phyloP scores from a whole-genome alignment of 2,797 vertebrate species.

The Lophotriccus pileatus region DNA sequence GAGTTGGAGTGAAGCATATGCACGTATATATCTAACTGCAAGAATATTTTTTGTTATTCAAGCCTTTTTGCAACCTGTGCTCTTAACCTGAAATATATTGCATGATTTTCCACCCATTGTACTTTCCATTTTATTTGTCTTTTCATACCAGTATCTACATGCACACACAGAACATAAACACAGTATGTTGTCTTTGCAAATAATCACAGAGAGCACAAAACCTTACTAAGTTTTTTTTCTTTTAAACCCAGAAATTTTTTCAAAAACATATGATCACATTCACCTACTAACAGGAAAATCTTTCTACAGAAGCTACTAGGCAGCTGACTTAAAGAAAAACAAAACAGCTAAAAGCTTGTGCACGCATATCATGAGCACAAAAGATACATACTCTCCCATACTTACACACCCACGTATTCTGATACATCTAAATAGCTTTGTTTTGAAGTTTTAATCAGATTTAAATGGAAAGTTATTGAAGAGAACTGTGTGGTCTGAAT shows the following conservation, averaged over 20 bases:
- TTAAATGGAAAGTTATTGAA: constrained; percentile 65
- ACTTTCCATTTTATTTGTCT: background rate
- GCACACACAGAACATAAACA: background rate
- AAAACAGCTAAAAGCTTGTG: background rate
- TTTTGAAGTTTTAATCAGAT: constrained; percentile 72
- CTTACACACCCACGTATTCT: background rate
- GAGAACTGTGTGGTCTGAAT: constrained; percentile 68
- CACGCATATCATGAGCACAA: background rate
- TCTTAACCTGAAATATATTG: background rate
- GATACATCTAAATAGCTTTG: constrained; percentile 53
- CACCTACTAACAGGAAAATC: background rate
- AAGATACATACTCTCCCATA: background rate
- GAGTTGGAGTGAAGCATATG: background rate
- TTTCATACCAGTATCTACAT: background rate
- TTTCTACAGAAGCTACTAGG: background rate
- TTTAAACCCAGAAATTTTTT: background rate
- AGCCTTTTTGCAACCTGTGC: background rate
- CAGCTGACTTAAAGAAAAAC: constrained; percentile 3
- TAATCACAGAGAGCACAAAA: background rate
- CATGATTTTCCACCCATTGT: background rate
- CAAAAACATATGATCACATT: background rate
- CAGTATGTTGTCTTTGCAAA: background rate
- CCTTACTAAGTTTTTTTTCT: background rate
- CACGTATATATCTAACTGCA: background rate
- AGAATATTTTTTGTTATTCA: background rate